Evolutionary conservation across 2,797 vertebrate genomes (phyloP), one percentile per base, ranked within the genome.

Genomic region (Melanotaenia nigrans): DNA sequence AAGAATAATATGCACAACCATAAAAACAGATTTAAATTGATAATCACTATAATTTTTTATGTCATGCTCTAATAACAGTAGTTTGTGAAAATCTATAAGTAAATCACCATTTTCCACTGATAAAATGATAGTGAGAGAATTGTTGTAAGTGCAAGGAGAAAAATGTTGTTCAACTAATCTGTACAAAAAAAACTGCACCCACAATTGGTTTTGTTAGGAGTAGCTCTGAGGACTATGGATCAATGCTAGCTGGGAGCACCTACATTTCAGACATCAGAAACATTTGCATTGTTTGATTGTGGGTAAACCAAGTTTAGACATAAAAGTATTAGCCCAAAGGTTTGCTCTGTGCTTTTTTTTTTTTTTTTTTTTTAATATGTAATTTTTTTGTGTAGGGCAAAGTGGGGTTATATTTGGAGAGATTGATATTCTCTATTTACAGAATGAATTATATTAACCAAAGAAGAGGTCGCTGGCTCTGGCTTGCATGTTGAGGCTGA

Each of bases 391-490:
- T 87, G 77, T 68, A 73, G 79, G 85, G 86, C 78, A 78, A 83
- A 87, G 70, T 71, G 78, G 80, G 83, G 82, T 89, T 86, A 89
- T 87, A 86, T 88, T 90, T 71, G 65, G 76, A 81, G 67, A 77
- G 83, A 90, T 83, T 89, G 86, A 89, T 90, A 86, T 87, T 82
- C 78, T 86, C 86, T 86, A 90, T 92, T 90, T 89, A 86, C 77
- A 78, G 87, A 90, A 89, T 92, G 89, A 92, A 92, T 93, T 92
- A 83, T 89, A 90, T 93, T 92, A 94, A 92, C 79, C 81, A 89
- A 89, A 85, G 82, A 82, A 80, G 86, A 87, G 90, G 91, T 90
- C 88, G 79, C 64, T 12, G 81, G 80, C 78, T 88, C 72, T 84
- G 80, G 82, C 77, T 87, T 73, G 80, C 79, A 89, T 75, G 77